phyloP scores from a whole-genome alignment of 2,888 invertebrate species.

The Amphimallon solstitiale region DNA sequence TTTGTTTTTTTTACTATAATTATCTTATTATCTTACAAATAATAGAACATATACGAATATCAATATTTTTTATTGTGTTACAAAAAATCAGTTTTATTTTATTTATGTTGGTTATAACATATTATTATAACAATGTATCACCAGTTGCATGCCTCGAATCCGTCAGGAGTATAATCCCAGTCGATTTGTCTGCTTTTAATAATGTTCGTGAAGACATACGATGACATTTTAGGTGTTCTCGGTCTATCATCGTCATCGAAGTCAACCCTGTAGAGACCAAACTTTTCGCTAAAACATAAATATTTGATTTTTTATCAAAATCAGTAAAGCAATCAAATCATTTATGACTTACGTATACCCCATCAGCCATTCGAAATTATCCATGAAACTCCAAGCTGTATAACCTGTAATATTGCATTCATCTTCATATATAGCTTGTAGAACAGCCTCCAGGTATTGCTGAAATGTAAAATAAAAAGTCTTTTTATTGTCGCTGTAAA shows the following conservation, averaged over 20 bases:
- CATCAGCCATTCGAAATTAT: constrained; percentile 69
- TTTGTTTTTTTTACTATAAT: too few species aligned
- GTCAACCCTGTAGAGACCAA: constrained; percentile 65
- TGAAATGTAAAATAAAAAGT: too few species aligned
- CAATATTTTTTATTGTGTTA: too few species aligned
- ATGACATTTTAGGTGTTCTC: constrained; percentile 65
- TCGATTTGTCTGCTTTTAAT: constrained; percentile 61
- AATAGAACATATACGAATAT: too few species aligned
- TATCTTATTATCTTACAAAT: too few species aligned
- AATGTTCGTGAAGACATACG: constrained; percentile 63
- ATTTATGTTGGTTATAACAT: neutral
- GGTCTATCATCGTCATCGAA: constrained; percentile 62
- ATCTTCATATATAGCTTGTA: constrained; percentile 62
- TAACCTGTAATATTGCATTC: constrained; percentile 65
- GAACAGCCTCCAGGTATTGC: constrained; percentile 61
- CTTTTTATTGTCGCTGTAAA: neutral
- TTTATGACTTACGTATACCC: constrained; percentile 61
- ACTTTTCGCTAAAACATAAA: constrained; percentile 62
- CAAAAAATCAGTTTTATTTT: neutral
- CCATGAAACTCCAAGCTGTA: constrained; percentile 70
- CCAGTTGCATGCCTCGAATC: constrained; percentile 16
- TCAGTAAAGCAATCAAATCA: too few species aligned
- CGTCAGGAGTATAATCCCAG: constrained; percentile 59
- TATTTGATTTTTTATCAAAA: neutral
- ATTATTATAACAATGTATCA: neutral